These are phyloP conservation scores for Athetis lepigone DNA, from an alignment of 2,888 invertebrate species.

Conservation along the genomic window DNA sequence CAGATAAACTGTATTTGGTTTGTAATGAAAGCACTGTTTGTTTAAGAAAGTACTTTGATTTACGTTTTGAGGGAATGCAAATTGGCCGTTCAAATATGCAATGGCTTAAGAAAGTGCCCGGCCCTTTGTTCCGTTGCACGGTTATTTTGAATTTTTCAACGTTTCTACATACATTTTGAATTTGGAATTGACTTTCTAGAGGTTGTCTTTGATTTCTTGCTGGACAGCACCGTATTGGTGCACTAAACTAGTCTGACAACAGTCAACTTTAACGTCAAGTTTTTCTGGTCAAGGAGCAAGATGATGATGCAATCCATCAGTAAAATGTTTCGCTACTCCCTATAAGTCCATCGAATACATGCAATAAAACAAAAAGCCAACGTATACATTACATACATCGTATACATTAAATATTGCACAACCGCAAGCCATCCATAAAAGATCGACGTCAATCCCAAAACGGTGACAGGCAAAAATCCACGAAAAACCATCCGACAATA, in stretches of 20 bases:
- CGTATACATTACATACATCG: conserved; percentile 54
- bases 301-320: conserved; percentile 53
- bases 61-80: conserved; percentile 67
- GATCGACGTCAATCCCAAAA: conserved; percentile 50
- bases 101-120: conserved; percentile 57
- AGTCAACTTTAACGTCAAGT: conserved; percentile 23
- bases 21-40: conserved; percentile 77
- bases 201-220: not conserved
- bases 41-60: conserved; percentile 72
- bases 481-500: conserved; percentile 49
- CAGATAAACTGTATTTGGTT: conserved; percentile 81
- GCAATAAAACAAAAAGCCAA: conserved; percentile 48
- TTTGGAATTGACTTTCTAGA: conserved; percentile 46
- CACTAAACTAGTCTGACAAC: conserved; percentile 28
- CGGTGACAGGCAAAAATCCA: conserved; percentile 46
- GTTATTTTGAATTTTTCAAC: conserved; percentile 54
- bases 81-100: conserved; percentile 63
- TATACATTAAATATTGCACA: conserved; percentile 52
- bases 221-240: not conserved
- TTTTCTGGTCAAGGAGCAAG: conserved; percentile 42
- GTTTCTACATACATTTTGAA: conserved; percentile 46
- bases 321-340: conserved; percentile 50
- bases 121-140: conserved; percentile 52
- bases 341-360: conserved; percentile 27
- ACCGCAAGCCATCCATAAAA: conserved; percentile 57